Percentiles rank a stretch among this genome's conserved stretches.
Evolutionary conservation across 2,888 invertebrate genomes (phyloP).

Genomic region (Nowickia ferox): DNA sequence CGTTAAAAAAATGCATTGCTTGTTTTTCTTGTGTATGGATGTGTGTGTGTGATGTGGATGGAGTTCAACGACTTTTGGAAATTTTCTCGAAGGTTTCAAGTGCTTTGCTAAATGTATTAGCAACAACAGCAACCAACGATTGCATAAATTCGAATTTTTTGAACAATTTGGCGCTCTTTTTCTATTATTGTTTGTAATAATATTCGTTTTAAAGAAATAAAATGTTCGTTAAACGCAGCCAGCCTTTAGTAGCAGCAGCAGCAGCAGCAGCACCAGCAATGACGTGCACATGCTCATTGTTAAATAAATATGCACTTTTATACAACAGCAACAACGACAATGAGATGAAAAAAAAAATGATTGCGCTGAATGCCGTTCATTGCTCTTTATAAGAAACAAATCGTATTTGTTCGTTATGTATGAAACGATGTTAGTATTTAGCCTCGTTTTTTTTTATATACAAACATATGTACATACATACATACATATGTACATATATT

Average conservation of each 20-base stretch:
- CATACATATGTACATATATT: neutral
- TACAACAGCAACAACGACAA: conserved; percentile 50
- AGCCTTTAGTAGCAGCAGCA: conserved; percentile 30
- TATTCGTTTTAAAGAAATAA: conserved; percentile 31
- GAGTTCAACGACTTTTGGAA: conserved; percentile 81
- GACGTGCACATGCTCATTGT: conserved; percentile 69
- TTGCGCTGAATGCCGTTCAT: conserved; percentile 81
- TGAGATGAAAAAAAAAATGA: conserved; percentile 44
- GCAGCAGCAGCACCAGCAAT: conserved; percentile 39
- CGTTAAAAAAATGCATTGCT: conserved; percentile 47
- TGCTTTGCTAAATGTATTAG: conserved; percentile 65
- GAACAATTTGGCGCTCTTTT: conserved; percentile 66
- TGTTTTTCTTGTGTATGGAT: conserved; percentile 5
- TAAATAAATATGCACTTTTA: conserved; percentile 59
- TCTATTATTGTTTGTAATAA: conserved; percentile 27
- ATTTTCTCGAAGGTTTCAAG: conserved; percentile 82
- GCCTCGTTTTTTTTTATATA: conserved; percentile 60
- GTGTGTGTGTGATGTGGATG: conserved; percentile 66
- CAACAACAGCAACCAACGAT: conserved; percentile 52
- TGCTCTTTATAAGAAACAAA: conserved; percentile 76
- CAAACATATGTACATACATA: too few species aligned
- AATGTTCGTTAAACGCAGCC: conserved; percentile 39
- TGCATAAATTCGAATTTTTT: conserved; percentile 60
- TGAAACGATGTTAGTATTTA: conserved; percentile 60
- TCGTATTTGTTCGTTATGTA: conserved; percentile 49